Evolutionary conservation across 2,113 vertebrate genomes (phyloP), one percentile per base, ranked within the genome.

Genomic region (Lasiurus borealis): DNA sequence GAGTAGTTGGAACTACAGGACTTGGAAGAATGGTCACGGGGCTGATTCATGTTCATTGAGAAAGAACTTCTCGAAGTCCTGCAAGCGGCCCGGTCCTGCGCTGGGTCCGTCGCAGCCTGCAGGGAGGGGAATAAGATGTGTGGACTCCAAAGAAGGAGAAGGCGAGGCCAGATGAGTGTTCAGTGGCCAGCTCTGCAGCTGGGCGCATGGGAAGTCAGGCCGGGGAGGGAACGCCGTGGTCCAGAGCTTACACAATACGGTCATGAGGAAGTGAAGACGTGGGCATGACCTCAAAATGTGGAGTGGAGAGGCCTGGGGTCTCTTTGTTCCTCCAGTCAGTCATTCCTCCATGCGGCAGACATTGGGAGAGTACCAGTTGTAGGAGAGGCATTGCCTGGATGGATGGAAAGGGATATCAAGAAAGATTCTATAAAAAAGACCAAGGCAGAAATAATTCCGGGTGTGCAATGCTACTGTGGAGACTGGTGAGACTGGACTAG

Each of bases 41-140:
- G 19, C 25, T 27, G 52, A 96, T 54, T 87, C 40, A 68, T 84
- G 90, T 88, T 80, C 88, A 66, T 95, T 86, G 83, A 92, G 88
- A 95, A 88, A 71, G 71, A 89, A 69, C 76, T 66, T 91, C 81
- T 66, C 91, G 83, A 86, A 66, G 68, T 46, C 25, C 31, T 71
- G 14, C 62, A 57, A 77, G 40, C 29, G 29, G 5, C 48, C 54
- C 23, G 21, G 2, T 21, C 73, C 12, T 34, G 27, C 52, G 0
- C 4, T 71, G 54, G 44, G 23, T 66, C 2, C 7, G 25, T 48
- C 36, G 86, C 21, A 76, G 52, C 89, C 71, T 46, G 27, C 73
- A 84, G 44, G 57, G 59, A 68, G 88, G 19, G 92, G 95, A 85
- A 27, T 66, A 78, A 88, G 90, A 86, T 86, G 25, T 72, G 76